A percentile compares a stretch with the other conserved stretches of the same genome.
Evolutionary conservation across 2,797 vertebrate species (phyloP).

Genomic region (Cirrhinus molitorella): DNA sequence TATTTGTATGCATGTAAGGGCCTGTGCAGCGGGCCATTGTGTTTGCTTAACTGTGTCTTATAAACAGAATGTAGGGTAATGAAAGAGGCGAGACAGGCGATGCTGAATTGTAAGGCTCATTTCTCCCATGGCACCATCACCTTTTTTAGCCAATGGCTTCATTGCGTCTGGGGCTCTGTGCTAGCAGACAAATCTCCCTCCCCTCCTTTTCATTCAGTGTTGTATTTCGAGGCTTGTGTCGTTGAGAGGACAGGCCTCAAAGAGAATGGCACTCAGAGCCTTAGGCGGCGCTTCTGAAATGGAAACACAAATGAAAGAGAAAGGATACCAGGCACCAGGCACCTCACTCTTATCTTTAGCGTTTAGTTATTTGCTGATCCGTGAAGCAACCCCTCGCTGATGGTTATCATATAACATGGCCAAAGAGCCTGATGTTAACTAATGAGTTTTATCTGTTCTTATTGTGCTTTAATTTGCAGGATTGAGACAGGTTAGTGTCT

Average conservation of each 20-base stretch:
- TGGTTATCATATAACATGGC: slow-evolving; percentile 14
- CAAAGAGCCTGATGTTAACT: not conserved
- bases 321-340: slow-evolving; percentile 57
- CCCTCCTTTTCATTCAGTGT: slow-evolving; percentile 27
- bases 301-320: slow-evolving; percentile 58
- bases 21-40: slow-evolving; percentile 19
- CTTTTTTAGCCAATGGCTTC: slow-evolving; percentile 20
- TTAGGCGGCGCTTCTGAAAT: slow-evolving; percentile 55
- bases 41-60: slow-evolving; percentile 55
- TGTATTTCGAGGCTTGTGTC: slow-evolving; percentile 21
- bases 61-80: slow-evolving; percentile 64
- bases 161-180: not conserved
- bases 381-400: not conserved
- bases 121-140: slow-evolving; percentile 27
- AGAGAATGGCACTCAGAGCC: slow-evolving; percentile 60
- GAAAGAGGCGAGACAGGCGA: slow-evolving; percentile 55
- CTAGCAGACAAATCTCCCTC: not conserved
- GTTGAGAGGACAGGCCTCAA: slow-evolving; percentile 59
- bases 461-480: not conserved
- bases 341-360: slow-evolving; percentile 61
- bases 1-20: slow-evolving; percentile 30
- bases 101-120: slow-evolving; percentile 48
- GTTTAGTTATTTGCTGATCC: slow-evolving; percentile 67
- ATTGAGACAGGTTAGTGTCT: not conserved
- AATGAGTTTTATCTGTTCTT: slow-evolving; percentile 10